phyloP scores from a whole-genome alignment of 2,797 vertebrate genomes.

The Aplochiton taeniatus region DNA sequence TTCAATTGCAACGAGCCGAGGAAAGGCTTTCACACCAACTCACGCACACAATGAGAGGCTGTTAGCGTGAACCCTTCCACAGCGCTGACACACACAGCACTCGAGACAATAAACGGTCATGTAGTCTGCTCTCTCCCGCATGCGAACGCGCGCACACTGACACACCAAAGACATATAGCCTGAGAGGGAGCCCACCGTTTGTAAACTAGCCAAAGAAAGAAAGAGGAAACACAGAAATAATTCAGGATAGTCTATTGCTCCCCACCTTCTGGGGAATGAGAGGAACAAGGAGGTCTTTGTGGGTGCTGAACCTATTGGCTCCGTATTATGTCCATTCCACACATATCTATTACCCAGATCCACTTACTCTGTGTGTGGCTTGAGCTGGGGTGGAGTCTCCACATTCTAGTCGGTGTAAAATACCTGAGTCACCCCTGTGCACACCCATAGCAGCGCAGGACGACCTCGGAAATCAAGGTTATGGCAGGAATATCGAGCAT shows the following conservation, averaged over 20 bases:
- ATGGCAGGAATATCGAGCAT: constrained; percentile 14
- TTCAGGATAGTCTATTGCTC: constrained; percentile 14
- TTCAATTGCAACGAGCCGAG: constrained; percentile 80
- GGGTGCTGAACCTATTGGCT: constrained; percentile 56
- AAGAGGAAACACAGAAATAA: constrained; percentile 24
- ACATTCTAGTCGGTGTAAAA: constrained; percentile 55
- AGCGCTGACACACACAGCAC: constrained; percentile 1
- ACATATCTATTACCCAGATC: constrained; percentile 66
- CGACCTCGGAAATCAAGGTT: background rate
- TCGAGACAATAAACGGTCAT: constrained; percentile 12
- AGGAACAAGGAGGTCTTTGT: constrained; percentile 67
- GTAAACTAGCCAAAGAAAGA: no score
- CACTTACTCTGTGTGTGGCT: constrained; percentile 41
- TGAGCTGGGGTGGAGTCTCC: constrained; percentile 47
- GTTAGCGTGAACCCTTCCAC: background rate
- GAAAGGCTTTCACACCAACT: constrained; percentile 57
- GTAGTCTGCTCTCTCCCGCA: constrained; percentile 3
- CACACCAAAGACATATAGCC: constrained; percentile 14
- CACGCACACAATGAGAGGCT: constrained; percentile 1
- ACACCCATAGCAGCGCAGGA: constrained; percentile 5
- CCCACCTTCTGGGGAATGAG: constrained; percentile 35
- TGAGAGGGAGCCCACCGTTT: constrained; percentile 20
- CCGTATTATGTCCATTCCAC: constrained; percentile 56
- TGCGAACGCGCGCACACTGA: constrained; percentile 18
- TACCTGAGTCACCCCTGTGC: constrained; percentile 47